A percentile compares a stretch with the other conserved stretches of the same genome.
Evolutionary conservation across 2,113 vertebrate species (phyloP).

Genomic region (Platanista minor): DNA sequence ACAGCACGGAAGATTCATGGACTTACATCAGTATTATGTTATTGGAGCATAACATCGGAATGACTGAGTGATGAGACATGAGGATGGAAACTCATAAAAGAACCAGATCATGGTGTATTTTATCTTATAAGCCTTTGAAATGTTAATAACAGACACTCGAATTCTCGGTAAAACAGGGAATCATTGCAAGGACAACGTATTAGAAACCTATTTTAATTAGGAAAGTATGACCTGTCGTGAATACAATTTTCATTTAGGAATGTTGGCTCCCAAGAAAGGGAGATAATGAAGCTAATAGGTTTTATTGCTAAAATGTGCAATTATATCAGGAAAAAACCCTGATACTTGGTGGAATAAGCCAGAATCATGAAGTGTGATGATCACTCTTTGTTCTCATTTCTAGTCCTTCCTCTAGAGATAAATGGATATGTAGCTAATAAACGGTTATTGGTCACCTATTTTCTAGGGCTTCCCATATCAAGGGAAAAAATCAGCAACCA

Average conservation of each 20-base stretch:
- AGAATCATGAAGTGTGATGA: neutral
- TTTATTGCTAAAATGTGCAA: neutral
- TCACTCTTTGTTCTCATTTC: neutral
- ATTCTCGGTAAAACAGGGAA: neutral
- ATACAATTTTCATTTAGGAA: constrained; percentile 23
- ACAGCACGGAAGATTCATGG: neutral
- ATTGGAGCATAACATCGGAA: neutral
- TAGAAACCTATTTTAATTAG: neutral
- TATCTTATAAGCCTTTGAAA: neutral
- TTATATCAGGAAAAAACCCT: neutral
- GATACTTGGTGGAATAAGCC: neutral
- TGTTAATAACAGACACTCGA: neutral
- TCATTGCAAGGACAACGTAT: neutral
- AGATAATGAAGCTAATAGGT: neutral
- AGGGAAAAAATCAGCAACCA: neutral
- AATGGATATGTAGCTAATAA: neutral
- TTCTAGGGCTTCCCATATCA: neutral
- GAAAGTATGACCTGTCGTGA: neutral
- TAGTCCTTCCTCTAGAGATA: neutral
- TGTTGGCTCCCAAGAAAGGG: neutral
- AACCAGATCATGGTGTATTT: neutral
- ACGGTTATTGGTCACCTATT: neutral
- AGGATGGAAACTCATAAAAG: neutral
- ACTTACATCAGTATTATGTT: neutral
- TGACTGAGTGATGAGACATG: neutral